These are phyloP conservation scores for Portevinia maculata DNA, from an alignment of 2,888 invertebrate species.

Conservation along the genomic window DNA sequence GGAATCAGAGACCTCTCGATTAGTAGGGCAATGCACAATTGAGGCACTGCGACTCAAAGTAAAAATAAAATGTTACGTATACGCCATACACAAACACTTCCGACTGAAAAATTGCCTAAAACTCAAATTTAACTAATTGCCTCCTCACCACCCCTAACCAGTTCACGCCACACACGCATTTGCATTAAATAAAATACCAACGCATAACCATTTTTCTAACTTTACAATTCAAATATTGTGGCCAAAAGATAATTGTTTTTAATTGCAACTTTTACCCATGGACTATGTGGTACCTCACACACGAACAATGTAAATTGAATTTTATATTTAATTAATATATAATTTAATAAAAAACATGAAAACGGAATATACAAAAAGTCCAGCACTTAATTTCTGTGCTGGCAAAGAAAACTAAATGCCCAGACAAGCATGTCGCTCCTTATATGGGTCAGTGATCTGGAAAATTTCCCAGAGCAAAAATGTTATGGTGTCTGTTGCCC, in stretches of 20 bases:
- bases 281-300: too few species aligned
- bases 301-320: not conserved
- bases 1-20: too few species aligned
- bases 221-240: too few species aligned
- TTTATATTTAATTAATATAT: constrained; percentile 20
- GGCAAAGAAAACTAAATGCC: constrained; percentile 8
- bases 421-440: constrained; percentile 44
- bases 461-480: constrained; percentile 40
- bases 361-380: not conserved
- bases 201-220: too few species aligned
- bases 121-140: too few species aligned
- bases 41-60: not conserved
- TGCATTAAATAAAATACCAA: too few species aligned
- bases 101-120: too few species aligned
- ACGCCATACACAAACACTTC: not conserved
- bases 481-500: constrained; percentile 15
- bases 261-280: too few species aligned
- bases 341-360: constrained; percentile 4
- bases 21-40: too few species aligned
- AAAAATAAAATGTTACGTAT: constrained; percentile 6
- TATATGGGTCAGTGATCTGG: constrained; percentile 60
- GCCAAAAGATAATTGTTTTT: too few species aligned
- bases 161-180: too few species aligned
- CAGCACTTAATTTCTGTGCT: not conserved
- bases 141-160: too few species aligned